Conservation (phyloP, 1,140 invertebrate species). For the Forficula auricularia region DNA sequence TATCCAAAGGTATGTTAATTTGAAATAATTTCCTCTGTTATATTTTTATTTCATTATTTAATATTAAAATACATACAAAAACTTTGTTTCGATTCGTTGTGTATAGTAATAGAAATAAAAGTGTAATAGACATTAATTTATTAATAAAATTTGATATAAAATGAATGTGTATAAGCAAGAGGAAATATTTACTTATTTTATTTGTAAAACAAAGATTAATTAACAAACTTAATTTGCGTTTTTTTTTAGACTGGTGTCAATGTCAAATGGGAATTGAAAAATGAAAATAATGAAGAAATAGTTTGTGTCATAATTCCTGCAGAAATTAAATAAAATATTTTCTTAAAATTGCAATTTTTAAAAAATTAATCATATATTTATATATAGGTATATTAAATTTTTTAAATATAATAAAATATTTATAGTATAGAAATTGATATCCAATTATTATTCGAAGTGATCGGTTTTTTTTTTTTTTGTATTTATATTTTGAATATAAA, state of each 20-base stretch:
- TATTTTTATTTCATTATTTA: not conserved
- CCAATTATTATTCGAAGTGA: too few relatives aligned
- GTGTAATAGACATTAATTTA: too few relatives aligned
- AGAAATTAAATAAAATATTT: conserved; percentile 30
- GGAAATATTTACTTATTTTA: conserved; percentile 11
- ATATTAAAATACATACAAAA: not conserved
- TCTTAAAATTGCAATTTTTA: conserved; percentile 12
- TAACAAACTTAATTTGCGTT: conserved; percentile 6
- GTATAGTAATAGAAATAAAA: too few relatives aligned
- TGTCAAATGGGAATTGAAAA: conserved; percentile 52
- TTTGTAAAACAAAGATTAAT: too few relatives aligned
- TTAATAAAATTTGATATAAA: not conserved
- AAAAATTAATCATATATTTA: not conserved
- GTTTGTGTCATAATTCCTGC: conserved; percentile 47
- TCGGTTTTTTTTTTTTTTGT: too few relatives aligned
- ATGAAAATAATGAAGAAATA: conserved; percentile 37
- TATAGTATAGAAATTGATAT: not conserved
- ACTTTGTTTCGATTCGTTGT: not conserved
- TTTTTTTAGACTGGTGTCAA: conserved; percentile 35
- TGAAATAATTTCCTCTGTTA: not conserved
- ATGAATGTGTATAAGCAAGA: not conserved
- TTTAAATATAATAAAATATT: too few relatives aligned
- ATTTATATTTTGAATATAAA: too few relatives aligned
- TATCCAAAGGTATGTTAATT: conserved; percentile 39
- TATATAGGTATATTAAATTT: not conserved